Conservation (phyloP, 1,140 invertebrate species). For the Heliothis subflexa region DNA sequence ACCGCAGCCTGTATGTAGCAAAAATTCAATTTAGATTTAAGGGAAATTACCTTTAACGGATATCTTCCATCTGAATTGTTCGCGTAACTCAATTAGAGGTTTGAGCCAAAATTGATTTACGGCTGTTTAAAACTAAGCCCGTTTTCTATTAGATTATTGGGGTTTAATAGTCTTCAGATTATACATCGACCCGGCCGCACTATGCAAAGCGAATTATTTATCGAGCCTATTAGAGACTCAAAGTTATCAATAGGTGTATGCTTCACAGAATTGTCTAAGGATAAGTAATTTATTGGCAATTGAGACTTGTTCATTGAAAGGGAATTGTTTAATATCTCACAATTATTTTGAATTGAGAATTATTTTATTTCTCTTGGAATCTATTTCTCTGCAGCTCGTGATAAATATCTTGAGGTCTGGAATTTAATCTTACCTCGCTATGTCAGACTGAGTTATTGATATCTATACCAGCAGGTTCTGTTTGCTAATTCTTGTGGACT, state of each 20-base stretch:
- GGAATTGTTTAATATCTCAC: background rate
- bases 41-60: conserved; percentile 50
- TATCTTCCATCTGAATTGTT: conserved; percentile 57
- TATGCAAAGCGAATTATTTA: conserved; percentile 54
- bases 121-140: conserved; percentile 63
- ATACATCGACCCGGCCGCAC: conserved; percentile 24
- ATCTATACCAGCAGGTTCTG: background rate
- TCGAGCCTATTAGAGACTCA: conserved; percentile 44
- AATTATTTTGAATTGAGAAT: background rate
- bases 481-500: background rate
- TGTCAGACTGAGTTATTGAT: background rate
- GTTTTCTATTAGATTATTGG: conserved; percentile 61
- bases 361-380: background rate
- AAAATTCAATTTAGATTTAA: conserved; percentile 47
- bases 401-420: background rate
- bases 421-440: conserved; percentile 21
- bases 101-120: conserved; percentile 66
- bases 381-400: background rate
- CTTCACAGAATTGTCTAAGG: conserved; percentile 11
- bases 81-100: conserved; percentile 54
- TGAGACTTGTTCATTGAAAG: background rate
- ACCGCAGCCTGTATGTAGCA: conserved; percentile 1
- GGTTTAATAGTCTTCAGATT: conserved; percentile 58
- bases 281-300: conserved; percentile 14
- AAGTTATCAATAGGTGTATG: conserved; percentile 29